Evolutionary conservation across 2,797 vertebrate genomes (phyloP).

Genomic region (Taeniopygia guttata): DNA sequence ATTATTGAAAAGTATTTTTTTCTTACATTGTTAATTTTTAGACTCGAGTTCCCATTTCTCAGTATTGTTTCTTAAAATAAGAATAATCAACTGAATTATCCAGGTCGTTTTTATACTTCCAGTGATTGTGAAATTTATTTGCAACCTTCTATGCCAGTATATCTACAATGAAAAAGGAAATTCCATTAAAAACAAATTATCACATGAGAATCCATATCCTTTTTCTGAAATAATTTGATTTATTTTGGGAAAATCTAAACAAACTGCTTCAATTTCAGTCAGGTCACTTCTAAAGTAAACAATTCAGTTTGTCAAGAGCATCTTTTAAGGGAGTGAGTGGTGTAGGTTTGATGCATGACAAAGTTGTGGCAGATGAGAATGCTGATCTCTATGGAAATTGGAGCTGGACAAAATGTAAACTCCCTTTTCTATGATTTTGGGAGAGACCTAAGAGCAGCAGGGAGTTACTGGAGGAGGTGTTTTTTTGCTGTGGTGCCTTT

Average conservation of each 20-base stretch:
- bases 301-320: background rate
- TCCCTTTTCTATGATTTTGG: background rate
- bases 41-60: background rate
- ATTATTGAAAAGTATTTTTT: background rate
- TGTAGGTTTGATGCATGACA: background rate
- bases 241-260: background rate
- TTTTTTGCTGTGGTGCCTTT: background rate
- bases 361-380: background rate
- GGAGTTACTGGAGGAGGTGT: background rate
- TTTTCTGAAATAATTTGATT: background rate
- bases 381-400: background rate
- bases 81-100: background rate
- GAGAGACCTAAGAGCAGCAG: background rate
- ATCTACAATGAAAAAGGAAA: background rate
- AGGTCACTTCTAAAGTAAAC: background rate
- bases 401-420: background rate
- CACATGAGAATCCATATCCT: background rate
- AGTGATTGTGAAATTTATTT: background rate
- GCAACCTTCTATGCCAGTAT: background rate
- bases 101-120: background rate
- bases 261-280: background rate
- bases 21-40: background rate
- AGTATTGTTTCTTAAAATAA: conserved; percentile 7
- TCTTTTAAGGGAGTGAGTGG: background rate
- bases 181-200: background rate